Percentiles rank a stretch among this genome's conserved stretches.
phyloP scores from a whole-genome alignment of 2,113 vertebrate species.

The Corapipo altera region DNA sequence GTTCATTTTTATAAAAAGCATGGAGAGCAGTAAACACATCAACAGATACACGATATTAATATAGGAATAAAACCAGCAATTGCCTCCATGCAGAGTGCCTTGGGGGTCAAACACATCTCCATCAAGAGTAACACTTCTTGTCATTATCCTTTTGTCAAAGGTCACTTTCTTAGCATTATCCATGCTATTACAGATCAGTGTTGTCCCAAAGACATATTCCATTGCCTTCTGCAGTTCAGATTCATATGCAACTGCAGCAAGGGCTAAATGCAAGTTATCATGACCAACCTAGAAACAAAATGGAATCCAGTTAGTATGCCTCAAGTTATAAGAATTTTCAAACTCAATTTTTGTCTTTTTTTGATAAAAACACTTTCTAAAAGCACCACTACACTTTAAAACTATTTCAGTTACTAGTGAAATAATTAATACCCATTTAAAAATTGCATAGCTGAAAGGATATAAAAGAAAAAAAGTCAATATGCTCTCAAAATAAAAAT shows the following conservation, averaged over 20 bases:
- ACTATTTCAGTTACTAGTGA: background rate
- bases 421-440: background rate
- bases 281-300: conserved; percentile 78
- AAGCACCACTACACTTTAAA: background rate
- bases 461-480: background rate
- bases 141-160: conserved; percentile 89
- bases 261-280: conserved; percentile 82
- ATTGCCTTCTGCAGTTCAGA: conserved; percentile 91
- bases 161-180: conserved; percentile 92
- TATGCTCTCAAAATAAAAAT: background rate
- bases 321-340: background rate
- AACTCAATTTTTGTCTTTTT: background rate
- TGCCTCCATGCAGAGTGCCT: conserved; percentile 94
- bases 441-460: background rate
- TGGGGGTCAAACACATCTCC: conserved; percentile 94
- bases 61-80: background rate
- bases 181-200: conserved; percentile 87
- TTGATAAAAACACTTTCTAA: background rate
- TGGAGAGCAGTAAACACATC: background rate
- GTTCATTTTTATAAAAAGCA: background rate
- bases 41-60: background rate
- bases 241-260: conserved; percentile 85
- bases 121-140: conserved; percentile 87
- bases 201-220: conserved; percentile 94
- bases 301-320: background rate